Percentiles rank a stretch among this genome's conserved stretches.
Evolutionary conservation across 92 coral and sea anemone species (phyloP).

Genomic region (Zoanthus gigantus): DNA sequence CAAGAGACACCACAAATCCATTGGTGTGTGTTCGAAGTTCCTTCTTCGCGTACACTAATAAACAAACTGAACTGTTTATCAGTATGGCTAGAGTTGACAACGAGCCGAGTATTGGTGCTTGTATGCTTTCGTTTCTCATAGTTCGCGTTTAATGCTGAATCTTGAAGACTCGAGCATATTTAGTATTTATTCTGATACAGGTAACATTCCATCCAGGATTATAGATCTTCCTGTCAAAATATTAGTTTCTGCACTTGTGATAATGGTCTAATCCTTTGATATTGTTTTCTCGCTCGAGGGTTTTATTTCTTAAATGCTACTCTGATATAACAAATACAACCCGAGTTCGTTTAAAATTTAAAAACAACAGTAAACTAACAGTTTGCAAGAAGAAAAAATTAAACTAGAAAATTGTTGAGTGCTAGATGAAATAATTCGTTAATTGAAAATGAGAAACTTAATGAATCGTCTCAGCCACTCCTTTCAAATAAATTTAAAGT

Average conservation of each 20-base stretch:
- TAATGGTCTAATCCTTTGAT: background rate
- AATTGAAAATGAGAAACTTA: background rate
- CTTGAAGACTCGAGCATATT: background rate
- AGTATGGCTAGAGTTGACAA: constrained; percentile 10
- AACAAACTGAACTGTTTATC: constrained; percentile 38
- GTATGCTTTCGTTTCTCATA: constrained; percentile 10
- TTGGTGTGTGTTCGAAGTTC: constrained; percentile 39
- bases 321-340: background rate
- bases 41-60: constrained; percentile 14
- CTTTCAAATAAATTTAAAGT: background rate
- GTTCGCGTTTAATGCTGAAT: background rate
- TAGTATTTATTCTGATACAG: background rate
- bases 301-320: too few species aligned
- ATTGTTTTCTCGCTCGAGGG: too few species aligned
- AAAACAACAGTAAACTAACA: background rate
- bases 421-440: too few species aligned
- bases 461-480: background rate
- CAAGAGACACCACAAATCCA: constrained; percentile 43
- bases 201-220: background rate
- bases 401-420: background rate
- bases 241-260: background rate
- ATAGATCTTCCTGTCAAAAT: background rate
- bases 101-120: constrained; percentile 7
- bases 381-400: too few species aligned
- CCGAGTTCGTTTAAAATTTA: background rate